Percentiles rank a stretch among this genome's conserved stretches.
Evolutionary conservation across 2,888 invertebrate species (phyloP).

Genomic region (Ichneumon xanthorius): DNA sequence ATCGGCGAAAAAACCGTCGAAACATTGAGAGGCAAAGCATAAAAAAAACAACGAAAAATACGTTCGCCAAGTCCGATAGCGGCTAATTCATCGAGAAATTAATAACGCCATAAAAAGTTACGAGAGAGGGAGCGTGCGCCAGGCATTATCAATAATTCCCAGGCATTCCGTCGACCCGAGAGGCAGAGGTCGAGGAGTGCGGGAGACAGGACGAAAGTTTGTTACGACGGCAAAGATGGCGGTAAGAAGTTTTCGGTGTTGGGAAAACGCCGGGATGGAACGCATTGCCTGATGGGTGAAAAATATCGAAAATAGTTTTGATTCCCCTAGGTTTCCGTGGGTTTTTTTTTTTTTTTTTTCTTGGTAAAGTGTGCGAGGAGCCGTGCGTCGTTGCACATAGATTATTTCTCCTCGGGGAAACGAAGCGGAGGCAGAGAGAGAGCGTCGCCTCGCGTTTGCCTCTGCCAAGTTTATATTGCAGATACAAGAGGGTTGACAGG

Average conservation of each 20-base stretch:
- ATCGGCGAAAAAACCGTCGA: not conserved
- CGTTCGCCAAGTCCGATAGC: constrained; percentile 17
- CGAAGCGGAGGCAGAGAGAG: not conserved
- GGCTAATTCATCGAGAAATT: constrained; percentile 38
- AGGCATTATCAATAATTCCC: constrained; percentile 62
- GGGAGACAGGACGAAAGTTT: constrained; percentile 47
- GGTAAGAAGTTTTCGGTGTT: constrained; percentile 44
- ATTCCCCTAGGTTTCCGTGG: not conserved
- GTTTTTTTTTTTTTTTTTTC: not conserved
- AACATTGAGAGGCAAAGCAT: not conserved
- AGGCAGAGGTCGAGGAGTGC: constrained; percentile 12
- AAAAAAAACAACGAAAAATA: constrained; percentile 11
- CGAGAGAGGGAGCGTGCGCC: constrained; percentile 6
- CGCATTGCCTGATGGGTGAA: constrained; percentile 47
- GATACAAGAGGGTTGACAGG: constrained; percentile 41
- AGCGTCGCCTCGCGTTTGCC: constrained; percentile 23
- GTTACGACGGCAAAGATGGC: constrained; percentile 44
- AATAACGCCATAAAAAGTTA: constrained; percentile 52
- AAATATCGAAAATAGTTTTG: constrained; percentile 54
- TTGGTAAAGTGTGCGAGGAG: constrained; percentile 3
- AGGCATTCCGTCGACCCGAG: constrained; percentile 49
- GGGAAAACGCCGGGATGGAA: constrained; percentile 19
- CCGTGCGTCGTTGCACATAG: not conserved
- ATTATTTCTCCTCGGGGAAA: constrained; percentile 36
- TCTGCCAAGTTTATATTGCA: constrained; percentile 38